Evolutionary conservation across 2,113 vertebrate genomes (phyloP), one percentile per base, ranked within the genome.

Genomic region (Turnix velox): DNA sequence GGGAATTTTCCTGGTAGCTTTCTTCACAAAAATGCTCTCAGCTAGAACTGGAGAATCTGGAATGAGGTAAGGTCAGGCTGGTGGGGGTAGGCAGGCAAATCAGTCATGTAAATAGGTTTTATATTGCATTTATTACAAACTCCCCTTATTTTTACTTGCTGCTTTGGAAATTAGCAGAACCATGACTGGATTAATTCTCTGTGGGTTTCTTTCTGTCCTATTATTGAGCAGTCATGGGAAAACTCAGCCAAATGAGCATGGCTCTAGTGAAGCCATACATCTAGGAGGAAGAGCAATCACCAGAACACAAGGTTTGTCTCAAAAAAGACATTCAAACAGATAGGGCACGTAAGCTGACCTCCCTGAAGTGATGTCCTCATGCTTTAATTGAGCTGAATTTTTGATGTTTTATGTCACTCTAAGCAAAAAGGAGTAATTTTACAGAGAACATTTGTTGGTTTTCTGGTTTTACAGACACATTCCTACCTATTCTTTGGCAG

Each of bases 151-250:
- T 96, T 89, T 63, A 62, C 76, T 87, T 76, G 67, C 55, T 86
- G 35, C 84, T 93, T 89, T 96, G 90, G 84, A 88, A 90, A 97
- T 93, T 77, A 88, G 72, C 80, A 94, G 79, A 95, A 79, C 90
- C 93, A 92, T 96, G 95, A 86, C 88, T 87, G 94, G 81, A 82
- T 93, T 96, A 90, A 93, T 91, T 92, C 93, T 93, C 87, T 93
- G 94, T 93, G 90, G 93, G 88, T 95, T 87, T 79, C 91, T 61
- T 84, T 79, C 80, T 84, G 94, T 39, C 93, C 95, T 96, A 93
- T 95, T 95, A 95, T 84, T 87, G 92, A 96, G 94, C 94, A 93
- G 92, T 94, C 95, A 95, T 92, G 88, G 96, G 93, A 96, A 96
- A 84, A 95, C 75, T 84, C 88, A 71, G 86, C 81, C 85, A 96